Evolutionary conservation across 2,888 invertebrate genomes (phyloP).

Genomic region (Drosophila nr. perissopoda): DNA sequence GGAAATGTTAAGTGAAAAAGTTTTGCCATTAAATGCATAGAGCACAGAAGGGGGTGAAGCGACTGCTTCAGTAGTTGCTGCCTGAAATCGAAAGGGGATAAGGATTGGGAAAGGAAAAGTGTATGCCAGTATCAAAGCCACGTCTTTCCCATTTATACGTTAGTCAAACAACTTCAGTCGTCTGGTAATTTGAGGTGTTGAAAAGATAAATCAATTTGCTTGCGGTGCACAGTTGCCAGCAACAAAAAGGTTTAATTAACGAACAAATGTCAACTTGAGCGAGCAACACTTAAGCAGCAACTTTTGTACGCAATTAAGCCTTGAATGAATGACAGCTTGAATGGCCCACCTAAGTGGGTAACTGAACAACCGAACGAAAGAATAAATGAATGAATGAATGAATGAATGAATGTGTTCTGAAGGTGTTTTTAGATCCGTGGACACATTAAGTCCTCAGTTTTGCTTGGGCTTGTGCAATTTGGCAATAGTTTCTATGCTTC

Average conservation of each 20-base stretch:
- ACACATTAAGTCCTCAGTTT: constrained; percentile 22
- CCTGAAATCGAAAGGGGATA: constrained; percentile 16
- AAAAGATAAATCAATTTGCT: constrained; percentile 80
- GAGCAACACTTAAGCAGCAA: constrained; percentile 75
- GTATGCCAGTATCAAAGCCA: constrained; percentile 27
- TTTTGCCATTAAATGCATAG: constrained; percentile 71
- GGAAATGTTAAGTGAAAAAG: constrained; percentile 78
- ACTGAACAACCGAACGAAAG: constrained; percentile 29
- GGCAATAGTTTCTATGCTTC: constrained; percentile 25
- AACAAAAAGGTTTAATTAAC: constrained; percentile 79
- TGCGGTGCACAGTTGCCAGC: constrained; percentile 74
- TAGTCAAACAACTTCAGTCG: constrained; percentile 24
- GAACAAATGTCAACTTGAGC: constrained; percentile 78
- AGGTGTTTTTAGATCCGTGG: constrained; percentile 26
- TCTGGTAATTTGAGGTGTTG: constrained; percentile 68
- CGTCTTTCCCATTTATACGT: constrained; percentile 24
- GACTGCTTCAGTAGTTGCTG: constrained; percentile 5
- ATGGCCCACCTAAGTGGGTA: constrained; percentile 58
- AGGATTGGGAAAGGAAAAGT: neutral
- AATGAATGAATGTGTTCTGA: constrained; percentile 28
- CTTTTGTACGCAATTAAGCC: constrained; percentile 78
- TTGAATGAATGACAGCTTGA: constrained; percentile 75
- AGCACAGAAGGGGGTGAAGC: constrained; percentile 17
- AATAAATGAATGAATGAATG: constrained; percentile 29
- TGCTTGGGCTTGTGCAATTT: constrained; percentile 29